Evolutionary conservation across 2,113 vertebrate genomes (phyloP), one percentile per base, ranked within the genome.

Genomic region (Pungitius pungitius): DNA sequence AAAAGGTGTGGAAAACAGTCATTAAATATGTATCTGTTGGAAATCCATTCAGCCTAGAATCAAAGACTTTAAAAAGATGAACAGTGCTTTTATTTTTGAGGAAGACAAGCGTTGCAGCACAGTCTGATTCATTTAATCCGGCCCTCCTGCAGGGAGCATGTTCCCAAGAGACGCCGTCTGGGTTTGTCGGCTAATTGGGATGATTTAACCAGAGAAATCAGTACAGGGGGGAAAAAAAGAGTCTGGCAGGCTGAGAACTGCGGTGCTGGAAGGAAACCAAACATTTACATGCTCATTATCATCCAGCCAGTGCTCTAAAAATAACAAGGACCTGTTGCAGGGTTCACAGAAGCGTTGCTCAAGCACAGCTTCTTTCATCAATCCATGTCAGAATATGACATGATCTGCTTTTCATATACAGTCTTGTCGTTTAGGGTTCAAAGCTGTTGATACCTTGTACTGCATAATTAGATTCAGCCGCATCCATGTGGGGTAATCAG

Each of bases 161-260:
- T 84, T 89, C 87, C 86, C 85, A 51, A 66, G 89, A 89, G 87
- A 85, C 82, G 68, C 76, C 71, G 86, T 86, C 78, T 88, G 81
- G 86, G 81, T 89, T 85, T 87, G 82, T 79, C 84, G 80, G 86
- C 90, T 90, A 91, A 92, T 91, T 92, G 88, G 82, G 83, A 78
- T 70, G 82, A 88, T 91, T 92, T 88, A 85, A 88, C 83, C 85
- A 77, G 66, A 73, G 77, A 84, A 82, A 75, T 82, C 24, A 80
- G 68, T 67, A 27, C 8, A 13, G 62, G 70, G 47, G 1, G 10
- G 8, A 10, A n/a, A 49, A 20, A 47, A 33, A 6, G 40, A 43
- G 49, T 60, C 39, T 66, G 66, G 52, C 67, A 84, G 55, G 30
- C 69, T 71, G 71, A 55, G 71, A 55, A 69, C 57, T 80, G 64